A percentile compares a stretch with the other conserved stretches of the same genome.
Conservation (phyloP, 2,113 vertebrate genomes). For the Geothlypis trichas region DNA sequence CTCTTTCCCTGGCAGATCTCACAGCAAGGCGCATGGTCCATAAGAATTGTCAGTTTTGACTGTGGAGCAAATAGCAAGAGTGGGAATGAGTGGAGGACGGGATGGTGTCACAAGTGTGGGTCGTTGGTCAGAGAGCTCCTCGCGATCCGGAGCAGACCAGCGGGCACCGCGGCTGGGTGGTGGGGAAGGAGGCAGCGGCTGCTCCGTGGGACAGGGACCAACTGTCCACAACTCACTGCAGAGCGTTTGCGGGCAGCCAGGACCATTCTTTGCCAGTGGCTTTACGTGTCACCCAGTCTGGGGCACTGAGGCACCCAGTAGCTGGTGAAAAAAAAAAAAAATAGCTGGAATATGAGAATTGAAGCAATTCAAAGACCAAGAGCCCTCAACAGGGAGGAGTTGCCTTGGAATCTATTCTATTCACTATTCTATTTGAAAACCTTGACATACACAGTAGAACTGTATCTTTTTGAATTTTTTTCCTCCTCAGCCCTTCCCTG, state of each 20-base stretch:
- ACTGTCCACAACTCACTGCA: fast-evolving
- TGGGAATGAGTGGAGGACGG: neutral
- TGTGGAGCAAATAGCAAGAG: neutral
- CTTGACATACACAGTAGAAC: neutral
- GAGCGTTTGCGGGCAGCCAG: fast-evolving
- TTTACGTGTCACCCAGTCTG: neutral
- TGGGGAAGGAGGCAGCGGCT: fast-evolving
- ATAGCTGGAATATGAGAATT: neutral
- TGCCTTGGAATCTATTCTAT: neutral
- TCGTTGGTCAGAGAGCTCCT: neutral
- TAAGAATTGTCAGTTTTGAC: neutral
- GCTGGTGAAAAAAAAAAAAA: neutral
- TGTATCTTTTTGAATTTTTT: neutral
- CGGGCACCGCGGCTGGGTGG: fast-evolving
- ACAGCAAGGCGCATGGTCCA: fast-evolving
- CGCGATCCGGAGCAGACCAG: fast-evolving
- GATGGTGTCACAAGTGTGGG: fast-evolving
- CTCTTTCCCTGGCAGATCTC: neutral
- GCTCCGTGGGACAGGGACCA: fast-evolving
- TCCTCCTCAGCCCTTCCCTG: neutral
- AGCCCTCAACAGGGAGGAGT: neutral
- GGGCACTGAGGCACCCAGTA: neutral
- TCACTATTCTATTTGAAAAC: neutral
- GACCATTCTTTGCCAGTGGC: neutral
- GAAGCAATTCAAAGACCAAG: neutral